These are phyloP conservation scores for Myrmecobius fasciatus DNA, from an alignment of 2,113 vertebrate species.

Conservation along the genomic window DNA sequence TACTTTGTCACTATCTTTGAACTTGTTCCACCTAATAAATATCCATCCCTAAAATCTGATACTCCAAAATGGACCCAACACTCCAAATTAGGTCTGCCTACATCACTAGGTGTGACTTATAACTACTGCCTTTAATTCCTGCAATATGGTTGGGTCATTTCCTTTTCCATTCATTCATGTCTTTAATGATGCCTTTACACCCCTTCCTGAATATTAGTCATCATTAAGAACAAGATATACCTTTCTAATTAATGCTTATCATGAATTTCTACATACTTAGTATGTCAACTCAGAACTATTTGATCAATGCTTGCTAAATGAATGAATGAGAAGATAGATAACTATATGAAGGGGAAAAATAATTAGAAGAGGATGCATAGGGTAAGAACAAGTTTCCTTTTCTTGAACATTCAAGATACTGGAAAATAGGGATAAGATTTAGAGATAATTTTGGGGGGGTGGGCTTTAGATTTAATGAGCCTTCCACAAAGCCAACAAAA, in stretches of 20 bases:
- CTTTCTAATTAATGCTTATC: background rate
- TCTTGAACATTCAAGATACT: background rate
- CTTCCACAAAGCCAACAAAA: background rate
- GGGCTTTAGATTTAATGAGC: background rate
- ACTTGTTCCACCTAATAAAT: background rate
- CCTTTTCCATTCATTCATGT: background rate
- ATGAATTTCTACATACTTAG: background rate
- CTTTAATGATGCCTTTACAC: background rate
- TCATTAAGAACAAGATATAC: background rate
- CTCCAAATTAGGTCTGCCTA: background rate
- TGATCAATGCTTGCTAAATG: background rate
- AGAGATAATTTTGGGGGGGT: background rate
- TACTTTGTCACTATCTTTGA: background rate
- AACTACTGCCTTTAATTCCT: background rate
- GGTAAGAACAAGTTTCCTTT: background rate
- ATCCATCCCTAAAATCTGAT: background rate
- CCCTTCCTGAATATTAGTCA: background rate
- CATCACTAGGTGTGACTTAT: background rate
- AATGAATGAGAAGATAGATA: background rate
- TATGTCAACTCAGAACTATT: background rate
- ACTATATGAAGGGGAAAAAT: background rate
- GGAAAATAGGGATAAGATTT: background rate
- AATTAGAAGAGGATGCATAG: background rate
- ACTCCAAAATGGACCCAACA: background rate
- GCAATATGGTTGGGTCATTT: background rate